Percentiles rank a stretch among this genome's conserved stretches.
Conservation (phyloP, 2,888 invertebrate species). For the Sinelater perroti region DNA sequence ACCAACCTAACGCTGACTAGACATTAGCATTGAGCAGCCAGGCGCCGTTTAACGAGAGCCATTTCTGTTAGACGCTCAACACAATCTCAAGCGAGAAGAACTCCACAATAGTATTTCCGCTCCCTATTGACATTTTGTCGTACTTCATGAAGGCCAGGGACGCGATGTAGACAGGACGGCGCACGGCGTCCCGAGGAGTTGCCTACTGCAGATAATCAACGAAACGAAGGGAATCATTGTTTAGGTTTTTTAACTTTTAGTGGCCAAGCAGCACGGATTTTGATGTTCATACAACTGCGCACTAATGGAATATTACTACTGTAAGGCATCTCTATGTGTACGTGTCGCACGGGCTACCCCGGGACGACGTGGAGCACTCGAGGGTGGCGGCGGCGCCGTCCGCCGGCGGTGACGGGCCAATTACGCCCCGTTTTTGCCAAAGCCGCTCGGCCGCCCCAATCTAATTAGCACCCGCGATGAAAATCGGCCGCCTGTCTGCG, state of each 20-base stretch:
- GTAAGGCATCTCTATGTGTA: constrained; percentile 12
- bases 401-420: too few species aligned
- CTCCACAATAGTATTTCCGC: constrained; percentile 95
- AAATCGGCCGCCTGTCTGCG: too few species aligned
- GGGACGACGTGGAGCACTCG: constrained; percentile 15
- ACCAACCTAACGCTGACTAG: too few species aligned
- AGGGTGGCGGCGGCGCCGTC: too few species aligned
- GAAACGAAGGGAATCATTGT: constrained; percentile 36
- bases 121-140: constrained; percentile 78
- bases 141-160: constrained; percentile 62
- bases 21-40: too few species aligned
- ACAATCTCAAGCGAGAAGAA: constrained; percentile 98
- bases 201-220: constrained; percentile 36
- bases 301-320: constrained; percentile 38
- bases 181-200: constrained; percentile 21
- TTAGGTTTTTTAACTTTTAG: constrained; percentile 18
- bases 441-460: too few species aligned
- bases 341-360: too few species aligned
- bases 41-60: constrained; percentile 1
- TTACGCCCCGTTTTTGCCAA: too few species aligned
- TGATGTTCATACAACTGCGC: constrained; percentile 34
- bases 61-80: constrained; percentile 81
- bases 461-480: too few species aligned
- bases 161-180: constrained; percentile 25
- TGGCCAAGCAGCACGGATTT: constrained; percentile 32